A percentile compares a stretch with the other conserved stretches of the same genome.
Evolutionary conservation across 2,888 invertebrate genomes (phyloP).

Genomic region (Oligia latruncula): DNA sequence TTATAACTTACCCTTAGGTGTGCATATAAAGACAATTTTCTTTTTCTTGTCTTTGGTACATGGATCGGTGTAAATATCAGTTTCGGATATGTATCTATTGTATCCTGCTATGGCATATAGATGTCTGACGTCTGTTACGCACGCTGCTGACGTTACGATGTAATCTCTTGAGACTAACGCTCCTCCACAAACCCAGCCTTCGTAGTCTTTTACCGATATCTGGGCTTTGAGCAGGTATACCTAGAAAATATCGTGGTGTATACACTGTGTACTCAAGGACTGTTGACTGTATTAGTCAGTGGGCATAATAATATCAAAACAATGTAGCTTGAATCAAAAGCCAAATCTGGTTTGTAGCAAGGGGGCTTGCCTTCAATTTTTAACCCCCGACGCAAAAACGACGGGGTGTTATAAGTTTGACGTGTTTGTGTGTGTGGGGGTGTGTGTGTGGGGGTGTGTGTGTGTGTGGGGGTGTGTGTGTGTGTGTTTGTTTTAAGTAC

Average conservation of each 20-base stretch:
- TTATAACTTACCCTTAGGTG: slow-evolving; percentile 24
- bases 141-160: slow-evolving; percentile 53
- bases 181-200: slow-evolving; percentile 45
- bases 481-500: too few relatives aligned
- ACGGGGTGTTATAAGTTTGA: too few relatives aligned
- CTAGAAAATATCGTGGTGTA: slow-evolving; percentile 23
- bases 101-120: slow-evolving; percentile 53
- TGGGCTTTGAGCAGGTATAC: slow-evolving; percentile 42
- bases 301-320: not conserved
- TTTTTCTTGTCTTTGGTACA: slow-evolving; percentile 41
- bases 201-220: slow-evolving; percentile 23
- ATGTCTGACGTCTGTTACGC: slow-evolving; percentile 37
- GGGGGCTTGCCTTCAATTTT: not conserved
- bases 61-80: not conserved
- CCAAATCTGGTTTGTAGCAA: not conserved
- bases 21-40: slow-evolving; percentile 34
- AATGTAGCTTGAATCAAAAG: not conserved
- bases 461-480: too few relatives aligned
- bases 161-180: slow-evolving; percentile 25
- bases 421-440: too few relatives aligned
- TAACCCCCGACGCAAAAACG: too few relatives aligned
- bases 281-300: not conserved
- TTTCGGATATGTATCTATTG: slow-evolving; percentile 3
- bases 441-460: too few relatives aligned
- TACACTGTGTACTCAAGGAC: not conserved